Evolutionary conservation across 2,888 invertebrate genomes (phyloP).

Genomic region (Fragum whitleyi): DNA sequence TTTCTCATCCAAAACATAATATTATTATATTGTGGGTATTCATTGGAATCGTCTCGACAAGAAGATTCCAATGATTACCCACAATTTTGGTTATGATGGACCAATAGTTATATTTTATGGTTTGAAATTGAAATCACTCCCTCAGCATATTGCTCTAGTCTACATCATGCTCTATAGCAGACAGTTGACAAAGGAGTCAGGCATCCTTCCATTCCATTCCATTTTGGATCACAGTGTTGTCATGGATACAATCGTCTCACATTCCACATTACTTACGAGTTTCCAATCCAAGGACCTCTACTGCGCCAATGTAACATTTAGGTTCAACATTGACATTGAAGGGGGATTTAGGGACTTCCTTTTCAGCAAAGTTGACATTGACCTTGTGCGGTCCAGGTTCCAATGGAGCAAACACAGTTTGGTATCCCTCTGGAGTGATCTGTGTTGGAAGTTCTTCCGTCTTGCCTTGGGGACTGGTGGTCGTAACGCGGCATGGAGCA

Average conservation of each 20-base stretch:
- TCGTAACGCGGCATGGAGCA: slow-evolving; percentile 69
- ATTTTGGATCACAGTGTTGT: slow-evolving; percentile 12
- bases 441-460: slow-evolving; percentile 91
- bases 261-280: slow-evolving; percentile 90
- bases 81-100: no score
- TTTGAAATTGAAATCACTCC: no score
- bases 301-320: slow-evolving; percentile 88
- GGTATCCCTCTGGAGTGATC: slow-evolving; percentile 90
- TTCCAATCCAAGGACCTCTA: slow-evolving; percentile 88
- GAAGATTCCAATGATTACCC: no score
- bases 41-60: no score
- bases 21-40: no score
- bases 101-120: no score
- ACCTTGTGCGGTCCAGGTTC: slow-evolving; percentile 85
- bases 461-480: slow-evolving; percentile 80
- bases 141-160: no score
- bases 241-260: not conserved
- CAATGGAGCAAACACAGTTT: slow-evolving; percentile 82
- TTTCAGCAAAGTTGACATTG: slow-evolving; percentile 83
- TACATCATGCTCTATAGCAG: slow-evolving; percentile 10
- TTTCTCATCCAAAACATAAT: no score
- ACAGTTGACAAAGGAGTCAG: not conserved
- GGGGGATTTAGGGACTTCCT: slow-evolving; percentile 83
- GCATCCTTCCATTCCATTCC: slow-evolving; percentile 2
- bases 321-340: slow-evolving; percentile 75